phyloP scores from a whole-genome alignment of 1,140 invertebrate species.

The Brachionus rubens region DNA sequence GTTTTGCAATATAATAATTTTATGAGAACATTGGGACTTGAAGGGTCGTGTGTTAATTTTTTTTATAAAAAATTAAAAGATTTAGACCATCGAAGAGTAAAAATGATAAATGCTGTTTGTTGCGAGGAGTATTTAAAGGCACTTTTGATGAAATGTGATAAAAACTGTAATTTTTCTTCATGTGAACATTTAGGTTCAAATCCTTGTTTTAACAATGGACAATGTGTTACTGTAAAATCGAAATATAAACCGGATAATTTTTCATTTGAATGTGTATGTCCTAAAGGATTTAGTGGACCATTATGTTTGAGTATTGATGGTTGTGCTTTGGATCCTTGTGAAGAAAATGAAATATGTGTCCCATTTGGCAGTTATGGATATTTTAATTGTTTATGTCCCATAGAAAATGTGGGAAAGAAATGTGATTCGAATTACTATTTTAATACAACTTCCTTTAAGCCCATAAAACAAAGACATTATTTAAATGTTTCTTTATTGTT shows the following conservation, averaged over 20 bases:
- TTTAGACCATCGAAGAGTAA: neutral
- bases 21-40: too few relatives aligned
- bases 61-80: neutral
- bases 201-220: neutral
- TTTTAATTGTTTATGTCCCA: neutral
- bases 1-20: too few relatives aligned
- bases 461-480: too few relatives aligned
- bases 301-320: neutral
- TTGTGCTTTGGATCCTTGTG: neutral
- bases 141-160: neutral
- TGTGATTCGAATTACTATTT: too few relatives aligned
- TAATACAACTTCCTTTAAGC: too few relatives aligned
- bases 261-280: neutral
- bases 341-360: neutral
- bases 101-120: neutral
- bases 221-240: neutral
- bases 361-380: neutral
- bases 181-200: neutral
- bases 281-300: neutral
- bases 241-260: neutral
- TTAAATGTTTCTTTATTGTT: too few relatives aligned
- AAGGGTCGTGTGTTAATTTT: neutral
- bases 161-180: neutral
- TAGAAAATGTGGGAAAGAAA: too few relatives aligned
- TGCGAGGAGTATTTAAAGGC: neutral